A percentile compares a stretch with the other conserved stretches of the same genome.
Evolutionary conservation across 1,140 invertebrate species (phyloP).

Genomic region (Temnothorax nylanderi): DNA sequence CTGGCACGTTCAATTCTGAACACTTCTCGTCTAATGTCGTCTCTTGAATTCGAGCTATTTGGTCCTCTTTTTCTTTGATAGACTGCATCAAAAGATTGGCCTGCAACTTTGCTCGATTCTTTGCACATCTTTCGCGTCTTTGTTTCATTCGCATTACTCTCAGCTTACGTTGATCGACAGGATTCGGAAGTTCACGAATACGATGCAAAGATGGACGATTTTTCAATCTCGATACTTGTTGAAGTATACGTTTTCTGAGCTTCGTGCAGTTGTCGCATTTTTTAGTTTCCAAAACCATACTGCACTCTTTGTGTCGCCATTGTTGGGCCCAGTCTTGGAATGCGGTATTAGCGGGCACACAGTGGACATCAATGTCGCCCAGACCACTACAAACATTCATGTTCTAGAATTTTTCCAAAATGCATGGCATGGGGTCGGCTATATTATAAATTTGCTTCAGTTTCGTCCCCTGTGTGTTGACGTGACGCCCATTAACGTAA

Average conservation of each 20-base stretch:
- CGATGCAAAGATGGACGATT: neutral
- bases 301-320: neutral
- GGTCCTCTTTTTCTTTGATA: neutral
- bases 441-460: neutral
- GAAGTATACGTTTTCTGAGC: neutral
- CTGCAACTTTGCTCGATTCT: neutral
- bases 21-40: neutral
- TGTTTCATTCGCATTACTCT: neutral
- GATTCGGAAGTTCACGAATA: neutral
- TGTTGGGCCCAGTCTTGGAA: neutral
- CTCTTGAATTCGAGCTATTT: neutral
- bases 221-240: neutral
- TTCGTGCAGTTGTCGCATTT: neutral
- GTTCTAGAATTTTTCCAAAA: neutral
- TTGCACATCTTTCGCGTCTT: neutral
- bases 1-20: neutral
- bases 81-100: neutral
- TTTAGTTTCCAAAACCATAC: neutral
- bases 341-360: neutral
- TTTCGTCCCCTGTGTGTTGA: neutral
- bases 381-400: neutral
- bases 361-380: neutral
- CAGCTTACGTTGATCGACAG: neutral
- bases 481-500: neutral
- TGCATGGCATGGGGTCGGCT: neutral